phyloP scores from a whole-genome alignment of 2,888 invertebrate genomes.

The Scaptomyza cyrtandrae region DNA sequence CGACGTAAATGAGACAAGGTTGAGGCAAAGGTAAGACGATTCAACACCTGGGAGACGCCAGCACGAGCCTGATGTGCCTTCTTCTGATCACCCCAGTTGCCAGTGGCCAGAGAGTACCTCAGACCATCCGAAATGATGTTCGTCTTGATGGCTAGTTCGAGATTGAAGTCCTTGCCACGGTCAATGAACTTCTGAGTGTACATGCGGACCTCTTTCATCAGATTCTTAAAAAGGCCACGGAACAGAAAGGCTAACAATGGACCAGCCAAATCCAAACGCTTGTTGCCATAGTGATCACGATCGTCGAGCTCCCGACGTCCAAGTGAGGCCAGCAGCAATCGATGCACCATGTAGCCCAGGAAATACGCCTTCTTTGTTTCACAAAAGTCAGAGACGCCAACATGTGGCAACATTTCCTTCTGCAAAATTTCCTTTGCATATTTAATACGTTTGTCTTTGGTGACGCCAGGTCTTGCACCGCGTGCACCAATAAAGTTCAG shows the following conservation, averaged over 20 bases:
- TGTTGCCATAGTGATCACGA: conserved; percentile 99
- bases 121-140: conserved; percentile 99
- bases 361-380: conserved; percentile 99
- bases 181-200: conserved; percentile 99
- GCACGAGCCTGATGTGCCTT: conserved; percentile 96
- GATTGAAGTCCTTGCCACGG: conserved; percentile 98
- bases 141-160: conserved; percentile 95
- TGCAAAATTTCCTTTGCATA: conserved; percentile 99
- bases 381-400: conserved; percentile 99
- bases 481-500: conserved; percentile 99
- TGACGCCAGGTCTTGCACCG: conserved; percentile 98
- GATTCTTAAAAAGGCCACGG: conserved; percentile 96
- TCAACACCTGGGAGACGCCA: conserved; percentile 93
- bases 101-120: conserved; percentile 98
- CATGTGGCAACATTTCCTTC: conserved; percentile 99
- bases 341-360: conserved; percentile 99
- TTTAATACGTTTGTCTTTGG: conserved; percentile 99
- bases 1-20: conserved; percentile 98
- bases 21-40: conserved; percentile 98
- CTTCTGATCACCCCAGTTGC: conserved; percentile 99
- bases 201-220: conserved; percentile 98
- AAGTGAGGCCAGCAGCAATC: conserved; percentile 95
- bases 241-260: conserved; percentile 98
- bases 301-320: conserved; percentile 99
- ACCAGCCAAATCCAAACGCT: conserved; percentile 98